Evolutionary conservation across 2,888 invertebrate species (phyloP), one percentile per base, ranked within the genome.

Genomic region (Itoplectis maculator): DNA sequence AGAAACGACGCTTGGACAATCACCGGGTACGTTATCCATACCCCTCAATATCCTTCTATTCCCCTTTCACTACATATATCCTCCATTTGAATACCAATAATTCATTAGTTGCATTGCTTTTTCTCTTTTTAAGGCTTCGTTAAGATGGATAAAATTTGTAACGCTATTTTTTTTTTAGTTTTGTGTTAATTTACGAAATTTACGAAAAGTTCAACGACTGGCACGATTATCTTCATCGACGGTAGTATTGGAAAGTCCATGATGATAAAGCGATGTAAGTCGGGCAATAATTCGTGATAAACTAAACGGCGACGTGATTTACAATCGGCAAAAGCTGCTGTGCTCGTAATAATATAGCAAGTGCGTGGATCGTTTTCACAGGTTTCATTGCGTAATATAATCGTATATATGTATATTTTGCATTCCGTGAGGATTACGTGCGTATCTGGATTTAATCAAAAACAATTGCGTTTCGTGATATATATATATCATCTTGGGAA

Each of bases 1-100:
- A 79, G 78, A 68, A n/a, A 79, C 69, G 82, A 85, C 79, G 77
- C 75, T 82, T 85, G 85, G 78, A 79, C 88, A 87, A 84, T 88
- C 87, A 82, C 82, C 87, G 87, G 86, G 87, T 86, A 89, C 5
- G 5, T n/a, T 87, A 87, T 89, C n/a, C 88, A 86, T 87, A 88
- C 87, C 87, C 86, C 84, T n/a, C n/a, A n/a, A 85, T 85, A n/a
- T 79, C 73, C 29, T 73, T 77, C 63, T 68, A 73, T 77, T 74
- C 65, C 75, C 63, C 66, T 75, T 70, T 70, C 70, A 77, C 61
- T 68, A 73, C 45, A 89, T 85, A 87, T 84, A 88, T 90, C 88
- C 90, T 92, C 92, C 92, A 92, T 92, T 92, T 92, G 92, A 92
- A 92, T 92, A 92, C 92, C 92, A 92, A 92, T 92, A 92, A 92